Evolutionary conservation across 35 echinoderm and acorn worm genomes (phyloP).

Genomic region (Ophioderma brevispina): DNA sequence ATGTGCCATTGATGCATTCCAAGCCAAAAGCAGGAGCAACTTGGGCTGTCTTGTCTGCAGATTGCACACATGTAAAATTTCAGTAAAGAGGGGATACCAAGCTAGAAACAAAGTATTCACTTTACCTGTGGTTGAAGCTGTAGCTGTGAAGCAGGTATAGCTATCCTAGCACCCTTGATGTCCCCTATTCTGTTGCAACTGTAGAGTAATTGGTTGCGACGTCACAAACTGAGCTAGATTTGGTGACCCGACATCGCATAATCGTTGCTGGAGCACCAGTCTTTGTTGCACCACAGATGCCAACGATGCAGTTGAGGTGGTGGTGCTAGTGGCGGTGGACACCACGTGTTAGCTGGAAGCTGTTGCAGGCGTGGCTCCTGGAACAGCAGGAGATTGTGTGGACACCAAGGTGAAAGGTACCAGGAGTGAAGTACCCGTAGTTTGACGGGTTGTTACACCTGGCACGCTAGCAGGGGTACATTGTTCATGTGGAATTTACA

Average conservation of each 20-base stretch:
- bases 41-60: too few relatives aligned
- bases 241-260: neutral
- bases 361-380: constrained; percentile 87
- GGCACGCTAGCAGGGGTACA: neutral
- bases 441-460: neutral
- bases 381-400: constrained; percentile 39
- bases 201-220: constrained; percentile 81
- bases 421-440: constrained; percentile 37
- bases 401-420: constrained; percentile 86
- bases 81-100: too few relatives aligned
- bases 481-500: too few relatives aligned
- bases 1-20: too few relatives aligned
- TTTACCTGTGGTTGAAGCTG: constrained; percentile 26
- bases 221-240: constrained; percentile 71
- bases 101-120: too few relatives aligned
- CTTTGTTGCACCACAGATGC: constrained; percentile 75
- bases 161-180: constrained; percentile 37
- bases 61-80: too few relatives aligned
- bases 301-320: neutral
- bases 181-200: constrained; percentile 57
- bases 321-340: neutral
- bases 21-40: too few relatives aligned
- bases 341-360: constrained; percentile 93
- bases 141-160: constrained; percentile 9
- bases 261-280: constrained; percentile 73